Base-by-base conservation (phyloP, 2,888 invertebrate genomes). In the Drosophila atripex region DNA sequence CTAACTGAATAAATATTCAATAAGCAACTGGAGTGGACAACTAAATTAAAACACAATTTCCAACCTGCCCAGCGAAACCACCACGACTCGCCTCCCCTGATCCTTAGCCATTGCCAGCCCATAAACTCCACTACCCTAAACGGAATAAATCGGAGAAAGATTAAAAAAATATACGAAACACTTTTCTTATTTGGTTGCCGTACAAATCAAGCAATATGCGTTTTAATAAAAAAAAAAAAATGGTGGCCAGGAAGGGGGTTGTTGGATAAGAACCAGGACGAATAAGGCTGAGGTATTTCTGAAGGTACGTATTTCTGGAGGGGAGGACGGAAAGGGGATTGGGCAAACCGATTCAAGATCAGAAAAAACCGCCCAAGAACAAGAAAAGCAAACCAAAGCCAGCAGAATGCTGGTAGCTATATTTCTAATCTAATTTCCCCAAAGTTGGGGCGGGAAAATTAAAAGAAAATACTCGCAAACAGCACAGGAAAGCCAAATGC, bases 351-450 rank as follows among this genome's bases (percentile, higher is more conserved):
- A 28, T 8, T 28, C 28, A 9, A 9, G 9, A 46, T 6, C 32
- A 12, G 49, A 43, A 35, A 28, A 50, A 35, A 35, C 35, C 35
- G n/a, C n/a, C 25, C 49, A 50, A 28, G 35, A 35, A 6, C 35
- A 35, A 50, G 54, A 52, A 68, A 64, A 61, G 45, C 38, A 72
- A 51, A 55, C 41, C 39, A 64, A 47, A 54, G 50, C 46, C 63
- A 30, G 69, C 76, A 73, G 80, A 82, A 85, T 86, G 88, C 87
- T 88, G 76, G 77, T 75, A 88, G 87, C 88, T 76, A 84, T 88
- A 87, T 88, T 89, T 85, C 78, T 88, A 88, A 88, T 89, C 89
- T 86, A 89, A 88, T 88, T 88, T 87, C 73, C 69, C 65, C 72
- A 87, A 83, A 80, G 78, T 73, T 71, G 56, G 38, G 82, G 71